Conservation (phyloP, 2,888 invertebrate species). For the Gastracanthus pulcherrimus region DNA sequence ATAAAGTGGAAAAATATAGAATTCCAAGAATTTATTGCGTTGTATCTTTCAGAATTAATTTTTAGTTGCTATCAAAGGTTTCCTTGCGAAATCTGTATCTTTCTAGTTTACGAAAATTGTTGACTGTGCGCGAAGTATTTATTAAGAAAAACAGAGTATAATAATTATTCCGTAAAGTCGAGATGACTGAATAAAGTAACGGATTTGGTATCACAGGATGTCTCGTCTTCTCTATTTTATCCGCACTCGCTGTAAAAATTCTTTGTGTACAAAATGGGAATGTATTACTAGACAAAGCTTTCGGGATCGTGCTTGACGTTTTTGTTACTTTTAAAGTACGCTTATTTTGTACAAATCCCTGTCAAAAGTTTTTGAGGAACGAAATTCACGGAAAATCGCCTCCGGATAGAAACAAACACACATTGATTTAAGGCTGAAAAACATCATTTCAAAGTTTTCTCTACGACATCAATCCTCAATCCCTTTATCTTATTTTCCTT, state of each 20-base stretch:
- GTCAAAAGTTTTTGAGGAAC: slow-evolving; percentile 16
- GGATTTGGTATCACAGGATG: slow-evolving; percentile 52
- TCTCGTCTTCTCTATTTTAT: slow-evolving; percentile 52
- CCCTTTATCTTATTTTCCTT: slow-evolving; percentile 19
- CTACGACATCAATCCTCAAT: slow-evolving; percentile 6
- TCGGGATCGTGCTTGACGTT: slow-evolving; percentile 17
- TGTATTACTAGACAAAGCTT: slow-evolving; percentile 56
- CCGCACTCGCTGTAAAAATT: slow-evolving; percentile 59
- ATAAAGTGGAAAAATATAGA: slow-evolving; percentile 34
- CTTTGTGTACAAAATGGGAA: slow-evolving; percentile 63
- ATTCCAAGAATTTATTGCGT: slow-evolving; percentile 8
- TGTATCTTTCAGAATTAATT: not conserved
- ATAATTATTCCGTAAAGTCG: slow-evolving; percentile 18
- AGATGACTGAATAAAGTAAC: slow-evolving; percentile 25
- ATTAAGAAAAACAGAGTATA: slow-evolving; percentile 5
- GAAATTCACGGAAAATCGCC: slow-evolving; percentile 20
- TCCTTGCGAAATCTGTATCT: not conserved
- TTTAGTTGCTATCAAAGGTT: not conserved
- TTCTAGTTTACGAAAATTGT: slow-evolving; percentile 18
- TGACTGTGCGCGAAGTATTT: slow-evolving; percentile 20
- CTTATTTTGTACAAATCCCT: slow-evolving; percentile 37
- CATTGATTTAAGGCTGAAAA: slow-evolving; percentile 12
- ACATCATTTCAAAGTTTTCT: slow-evolving; percentile 14
- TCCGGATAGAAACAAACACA: slow-evolving; percentile 12
- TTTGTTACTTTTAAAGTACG: slow-evolving; percentile 31